Evolutionary conservation across 2,888 invertebrate species (phyloP).

Genomic region (Ophioninae sp.): DNA sequence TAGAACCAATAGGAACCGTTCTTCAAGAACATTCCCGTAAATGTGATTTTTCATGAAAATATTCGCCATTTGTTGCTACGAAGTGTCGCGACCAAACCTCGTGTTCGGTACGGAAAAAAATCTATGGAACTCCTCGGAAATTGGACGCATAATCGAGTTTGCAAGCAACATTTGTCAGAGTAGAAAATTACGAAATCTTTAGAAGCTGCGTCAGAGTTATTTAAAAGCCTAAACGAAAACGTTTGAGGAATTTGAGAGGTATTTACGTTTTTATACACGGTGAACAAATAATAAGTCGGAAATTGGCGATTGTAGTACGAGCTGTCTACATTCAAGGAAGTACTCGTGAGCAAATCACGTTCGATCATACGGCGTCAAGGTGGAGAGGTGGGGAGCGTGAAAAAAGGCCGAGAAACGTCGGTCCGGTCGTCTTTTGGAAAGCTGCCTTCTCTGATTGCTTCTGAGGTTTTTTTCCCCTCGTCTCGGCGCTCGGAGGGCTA

Average conservation of each 20-base stretch:
- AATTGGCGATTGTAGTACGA: neutral
- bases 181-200: neutral
- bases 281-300: too few species aligned
- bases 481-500: conserved; percentile 41
- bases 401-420: conserved; percentile 26
- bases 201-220: neutral
- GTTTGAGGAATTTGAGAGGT: neutral
- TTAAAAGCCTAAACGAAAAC: neutral
- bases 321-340: neutral
- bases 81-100: too few species aligned
- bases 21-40: neutral
- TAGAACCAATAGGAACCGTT: neutral
- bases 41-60: neutral
- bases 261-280: too few species aligned
- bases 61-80: neutral
- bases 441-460: conserved; percentile 52
- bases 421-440: conserved; percentile 54
- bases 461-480: conserved; percentile 43
- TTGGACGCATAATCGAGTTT: neutral
- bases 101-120: neutral
- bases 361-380: neutral
- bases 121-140: neutral
- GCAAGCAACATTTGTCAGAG: neutral
- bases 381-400: neutral
- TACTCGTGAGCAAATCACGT: neutral